Conservation (phyloP, 2,113 vertebrate genomes). For the Tringa solitaria region DNA sequence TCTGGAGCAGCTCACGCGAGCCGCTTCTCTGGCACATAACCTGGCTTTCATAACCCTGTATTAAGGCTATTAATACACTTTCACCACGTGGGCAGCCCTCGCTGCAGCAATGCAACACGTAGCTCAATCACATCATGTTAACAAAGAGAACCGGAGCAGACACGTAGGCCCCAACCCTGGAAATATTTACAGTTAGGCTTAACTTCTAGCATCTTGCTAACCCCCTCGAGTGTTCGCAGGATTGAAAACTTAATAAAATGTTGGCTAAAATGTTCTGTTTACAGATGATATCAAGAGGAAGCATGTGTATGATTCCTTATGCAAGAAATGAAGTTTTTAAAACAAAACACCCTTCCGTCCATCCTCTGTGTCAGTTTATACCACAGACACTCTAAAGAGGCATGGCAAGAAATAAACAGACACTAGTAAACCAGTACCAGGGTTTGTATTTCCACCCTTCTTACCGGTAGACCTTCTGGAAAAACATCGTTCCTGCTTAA, state of each 20-base stretch:
- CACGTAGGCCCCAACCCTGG: not conserved
- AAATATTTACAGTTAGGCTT: constrained; percentile 25
- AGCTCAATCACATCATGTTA: not conserved
- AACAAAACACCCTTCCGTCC: not conserved
- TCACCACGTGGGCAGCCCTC: not conserved
- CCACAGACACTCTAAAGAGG: not conserved
- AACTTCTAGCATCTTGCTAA: constrained; percentile 13
- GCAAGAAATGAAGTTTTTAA: not conserved
- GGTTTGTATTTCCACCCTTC: not conserved
- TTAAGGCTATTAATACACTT: not conserved
- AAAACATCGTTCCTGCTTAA: not conserved
- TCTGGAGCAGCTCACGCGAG: not conserved
- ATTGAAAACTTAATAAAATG: not conserved
- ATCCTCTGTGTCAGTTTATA: not conserved
- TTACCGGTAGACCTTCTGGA: not conserved
- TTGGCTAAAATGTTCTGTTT: constrained; percentile 25
- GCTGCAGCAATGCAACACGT: not conserved
- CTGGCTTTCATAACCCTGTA: not conserved
- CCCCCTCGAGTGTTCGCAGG: not conserved
- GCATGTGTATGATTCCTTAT: not conserved
- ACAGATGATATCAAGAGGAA: not conserved
- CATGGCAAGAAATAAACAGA: not conserved
- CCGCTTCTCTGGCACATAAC: not conserved
- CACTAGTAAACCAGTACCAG: not conserved
- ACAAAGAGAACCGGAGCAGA: not conserved